Evolutionary conservation across 2,888 invertebrate species (phyloP).

Genomic region (Tortrix viridana): DNA sequence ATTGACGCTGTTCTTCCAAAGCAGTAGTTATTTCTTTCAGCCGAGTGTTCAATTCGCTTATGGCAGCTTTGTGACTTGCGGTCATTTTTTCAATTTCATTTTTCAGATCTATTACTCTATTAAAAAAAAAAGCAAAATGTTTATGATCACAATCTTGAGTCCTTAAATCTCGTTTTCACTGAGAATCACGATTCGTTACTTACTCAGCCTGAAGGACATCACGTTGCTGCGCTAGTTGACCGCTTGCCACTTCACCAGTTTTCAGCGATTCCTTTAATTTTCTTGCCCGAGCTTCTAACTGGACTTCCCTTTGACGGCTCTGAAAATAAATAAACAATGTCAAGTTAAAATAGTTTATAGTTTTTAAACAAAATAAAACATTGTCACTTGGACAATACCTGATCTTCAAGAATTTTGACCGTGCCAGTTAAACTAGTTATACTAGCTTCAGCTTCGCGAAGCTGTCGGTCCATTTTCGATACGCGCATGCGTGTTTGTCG

Average conservation of each 20-base stretch:
- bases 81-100: constrained; percentile 63
- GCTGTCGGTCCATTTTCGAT: constrained; percentile 73
- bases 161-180: too few relatives aligned
- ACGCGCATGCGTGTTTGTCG: constrained; percentile 66
- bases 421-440: constrained; percentile 71
- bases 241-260: constrained; percentile 71
- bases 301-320: constrained; percentile 76
- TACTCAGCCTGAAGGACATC: constrained; percentile 69
- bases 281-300: constrained; percentile 73
- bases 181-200: constrained; percentile 12
- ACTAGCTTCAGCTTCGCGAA: constrained; percentile 75
- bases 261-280: constrained; percentile 75
- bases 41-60: constrained; percentile 61
- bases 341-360: neutral
- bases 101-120: constrained; percentile 64
- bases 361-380: neutral
- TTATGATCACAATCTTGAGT: too few relatives aligned
- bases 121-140: constrained; percentile 20
- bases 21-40: constrained; percentile 58
- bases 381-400: constrained; percentile 52
- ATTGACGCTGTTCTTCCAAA: constrained; percentile 57
- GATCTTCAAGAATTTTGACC: constrained; percentile 74
- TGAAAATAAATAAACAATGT: constrained; percentile 42
- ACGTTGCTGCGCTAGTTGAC: constrained; percentile 67
- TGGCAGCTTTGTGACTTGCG: constrained; percentile 55